phyloP scores from a whole-genome alignment of 1,140 invertebrate species.

The Neuroterus valhalla region DNA sequence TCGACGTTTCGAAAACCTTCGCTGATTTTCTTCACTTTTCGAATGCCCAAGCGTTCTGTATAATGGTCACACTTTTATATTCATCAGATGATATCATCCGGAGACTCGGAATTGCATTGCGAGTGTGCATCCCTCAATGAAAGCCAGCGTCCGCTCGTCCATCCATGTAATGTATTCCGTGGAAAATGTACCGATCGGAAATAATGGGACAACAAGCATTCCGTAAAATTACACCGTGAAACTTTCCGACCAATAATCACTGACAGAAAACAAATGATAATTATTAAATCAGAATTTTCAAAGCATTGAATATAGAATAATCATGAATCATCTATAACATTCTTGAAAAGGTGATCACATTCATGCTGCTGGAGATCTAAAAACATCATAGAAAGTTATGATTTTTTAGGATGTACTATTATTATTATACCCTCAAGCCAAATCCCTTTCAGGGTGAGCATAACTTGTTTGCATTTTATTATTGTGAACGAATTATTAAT shows the following conservation, averaged over 20 bases:
- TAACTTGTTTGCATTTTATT: too few species aligned
- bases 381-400: too few species aligned
- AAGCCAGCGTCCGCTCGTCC: background rate
- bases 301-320: too few species aligned
- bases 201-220: background rate
- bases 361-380: too few species aligned
- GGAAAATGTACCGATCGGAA: background rate
- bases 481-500: too few species aligned
- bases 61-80: constrained; percentile 8
- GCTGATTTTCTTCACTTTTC: background rate
- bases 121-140: constrained; percentile 14
- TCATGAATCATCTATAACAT: too few species aligned
- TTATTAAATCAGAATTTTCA: background rate
- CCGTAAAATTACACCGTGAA: background rate
- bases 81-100: constrained; percentile 14
- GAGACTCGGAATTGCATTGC: background rate
- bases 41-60: background rate
- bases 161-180: background rate
- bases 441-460: too few species aligned
- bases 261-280: background rate
- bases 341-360: too few species aligned
- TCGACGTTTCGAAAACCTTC: background rate
- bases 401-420: too few species aligned
- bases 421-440: too few species aligned
- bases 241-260: background rate